Evolutionary conservation across 2,113 vertebrate species (phyloP).

Genomic region (Sphyrna mokarran): DNA sequence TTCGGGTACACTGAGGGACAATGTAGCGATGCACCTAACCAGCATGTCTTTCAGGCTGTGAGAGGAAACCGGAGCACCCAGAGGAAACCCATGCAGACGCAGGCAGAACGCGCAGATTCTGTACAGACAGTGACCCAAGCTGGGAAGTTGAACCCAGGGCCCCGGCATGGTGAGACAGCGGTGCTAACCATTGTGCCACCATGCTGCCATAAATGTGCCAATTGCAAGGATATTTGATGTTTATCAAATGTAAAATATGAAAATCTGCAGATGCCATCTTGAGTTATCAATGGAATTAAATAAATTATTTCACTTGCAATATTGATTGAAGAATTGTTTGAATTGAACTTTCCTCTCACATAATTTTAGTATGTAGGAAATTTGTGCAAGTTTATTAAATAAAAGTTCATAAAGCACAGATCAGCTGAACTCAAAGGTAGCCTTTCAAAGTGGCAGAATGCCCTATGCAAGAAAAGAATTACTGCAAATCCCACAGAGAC

Average conservation of each 20-base stretch:
- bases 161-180: too few species aligned
- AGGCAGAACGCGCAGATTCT: too few species aligned
- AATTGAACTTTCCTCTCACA: neutral
- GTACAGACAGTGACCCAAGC: too few species aligned
- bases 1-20: too few species aligned
- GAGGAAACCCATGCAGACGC: too few species aligned
- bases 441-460: neutral
- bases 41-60: too few species aligned
- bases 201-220: neutral
- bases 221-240: neutral
- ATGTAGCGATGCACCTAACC: too few species aligned
- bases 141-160: too few species aligned
- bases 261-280: neutral
- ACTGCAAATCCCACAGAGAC: neutral
- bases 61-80: too few species aligned
- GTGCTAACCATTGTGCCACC: too few species aligned
- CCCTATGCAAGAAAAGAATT: neutral
- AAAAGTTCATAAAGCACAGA: neutral
- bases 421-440: neutral
- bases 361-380: neutral
- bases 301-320: neutral
- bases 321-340: neutral
- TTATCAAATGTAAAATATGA: neutral
- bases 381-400: neutral
- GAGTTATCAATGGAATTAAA: neutral